Evolutionary conservation across 2,888 invertebrate genomes (phyloP).

Genomic region (Leucozona laternaria): DNA sequence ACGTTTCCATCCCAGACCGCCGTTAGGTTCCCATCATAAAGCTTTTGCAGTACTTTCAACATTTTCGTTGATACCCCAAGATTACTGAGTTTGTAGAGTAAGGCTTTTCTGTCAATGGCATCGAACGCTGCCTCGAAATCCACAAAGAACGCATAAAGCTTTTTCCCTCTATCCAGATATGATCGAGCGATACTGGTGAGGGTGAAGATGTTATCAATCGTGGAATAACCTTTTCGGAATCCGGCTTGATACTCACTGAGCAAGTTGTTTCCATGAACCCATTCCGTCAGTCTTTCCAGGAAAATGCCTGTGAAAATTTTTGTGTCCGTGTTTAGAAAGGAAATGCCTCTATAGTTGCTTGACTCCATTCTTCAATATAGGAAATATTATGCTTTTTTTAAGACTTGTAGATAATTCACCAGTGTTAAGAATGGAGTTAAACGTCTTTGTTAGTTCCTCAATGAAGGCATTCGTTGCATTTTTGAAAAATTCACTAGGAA

Average conservation of each 20-base stretch:
- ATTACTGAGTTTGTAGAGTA: no score
- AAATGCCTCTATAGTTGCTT: neutral
- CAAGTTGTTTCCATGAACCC: neutral
- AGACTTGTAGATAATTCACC: neutral
- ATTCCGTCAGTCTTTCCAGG: neutral
- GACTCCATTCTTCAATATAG: neutral
- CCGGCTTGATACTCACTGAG: conserved; percentile 7
- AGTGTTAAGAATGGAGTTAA: neutral
- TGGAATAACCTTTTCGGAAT: neutral
- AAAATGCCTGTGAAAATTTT: neutral
- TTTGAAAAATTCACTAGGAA: conserved; percentile 16
- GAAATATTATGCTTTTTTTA: neutral
- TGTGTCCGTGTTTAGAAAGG: no score
- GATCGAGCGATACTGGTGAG: conserved; percentile 7
- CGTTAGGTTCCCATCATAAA: neutral
- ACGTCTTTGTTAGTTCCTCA: neutral
- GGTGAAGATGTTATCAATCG: neutral
- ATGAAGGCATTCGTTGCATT: neutral
- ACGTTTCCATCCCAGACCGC: neutral
- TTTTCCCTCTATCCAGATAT: neutral
- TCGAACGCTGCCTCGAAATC: conserved; percentile 5
- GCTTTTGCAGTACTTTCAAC: no score
- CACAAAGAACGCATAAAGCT: neutral
- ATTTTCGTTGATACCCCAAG: no score
- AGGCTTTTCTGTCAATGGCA: no score